Base-by-base conservation (phyloP, 2,888 invertebrate species). In the Augochlorella aurata region DNA sequence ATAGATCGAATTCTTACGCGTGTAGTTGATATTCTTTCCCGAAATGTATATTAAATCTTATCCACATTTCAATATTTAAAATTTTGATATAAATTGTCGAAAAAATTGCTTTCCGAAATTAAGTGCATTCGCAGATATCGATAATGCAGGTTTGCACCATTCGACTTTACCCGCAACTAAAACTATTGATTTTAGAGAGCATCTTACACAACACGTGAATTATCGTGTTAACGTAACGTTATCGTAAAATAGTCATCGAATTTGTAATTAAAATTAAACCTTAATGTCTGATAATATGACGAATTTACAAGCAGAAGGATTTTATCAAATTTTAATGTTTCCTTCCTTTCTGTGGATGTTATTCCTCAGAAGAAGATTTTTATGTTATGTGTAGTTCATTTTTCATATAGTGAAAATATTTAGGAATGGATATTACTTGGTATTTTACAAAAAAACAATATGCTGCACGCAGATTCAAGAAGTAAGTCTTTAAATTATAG, bases 371-470 rank as follows among this genome's bases (percentile, higher is more conserved):
- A 79, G 79, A 81, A 54, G 67, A 77, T 47, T 70, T 72, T 75
- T 71, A 67, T 79, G 77, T 81, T 66, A 77, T 77, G 70, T 74
- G 79, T 78, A 83, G 70, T 82, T 68, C 49, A 79, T 74, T 74
- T 61, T 63, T 58, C 58, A 38, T 67, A 69, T 80, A 81, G 87
- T 71, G 80, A 86, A 78, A 81, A 72, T 70, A 77, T 85, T 86
- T 89, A 91, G 91, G 91, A 89, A 93, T 93, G 93, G 92, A 92
- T 91, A 88, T 86, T 89, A 86, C 81, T 73, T 90, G 85, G 81
- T 82, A 72, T 77, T 84, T 79, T 79, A 79, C 70, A 81, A 83
- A 89, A 84, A 88, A 71, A 83, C 85, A 91, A 89, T 81, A 91
- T 90, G 91, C 81, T 88, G 87, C 86, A 88, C 77, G 86, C 88